Evolutionary conservation across 1,140 invertebrate genomes (phyloP), one percentile per base, ranked within the genome.

Genomic region (Cyclargus thomasi): DNA sequence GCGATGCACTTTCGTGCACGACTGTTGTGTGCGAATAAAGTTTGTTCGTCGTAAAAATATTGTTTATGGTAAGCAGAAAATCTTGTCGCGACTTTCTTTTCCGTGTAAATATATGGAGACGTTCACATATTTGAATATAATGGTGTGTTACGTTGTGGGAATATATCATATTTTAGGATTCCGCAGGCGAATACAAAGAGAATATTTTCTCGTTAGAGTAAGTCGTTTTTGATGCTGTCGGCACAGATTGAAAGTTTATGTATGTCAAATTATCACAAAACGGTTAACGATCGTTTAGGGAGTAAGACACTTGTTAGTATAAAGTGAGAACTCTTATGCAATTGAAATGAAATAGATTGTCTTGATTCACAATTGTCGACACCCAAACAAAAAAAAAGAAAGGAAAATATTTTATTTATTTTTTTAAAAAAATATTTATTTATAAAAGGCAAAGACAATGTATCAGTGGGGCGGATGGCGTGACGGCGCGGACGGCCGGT

Each of bases 41-140:
- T 59, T 59, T 20, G 68, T 72, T 65, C 75, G 78, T 76, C 71
- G 67, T 73, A 76, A 75, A 85, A 79, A 83, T 83, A 85, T 80
- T 83, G 79, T 85, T 85, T 83, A 86, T 85, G 84, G 72, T 85
- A 86, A 86, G 82, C 75, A 81, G 84, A 82, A 81, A 83, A 83
- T 86, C 82, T 82, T 86, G 84, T 84, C 78, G 71, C 74, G 74
- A 71, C 72, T 77, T 78, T 79, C 82, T 77, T 67, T 68, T 53
- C 70, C 68, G 69, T 73, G 75, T 80, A 76, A 55, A 20, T 59
- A 22, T 59, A 59, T 59, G 55, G 55, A 59, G 55, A 20, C 59
- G 72, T 76, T 75, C 72, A 72, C 69, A 53, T 69, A 53, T 62
- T 69, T 67, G 63, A 72, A 64, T 63, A 63, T 63, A 65, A 67